A percentile compares a stretch with the other conserved stretches of the same genome.
Evolutionary conservation across 92 coral and sea anemone species (phyloP).

Genomic region (Phenganax marumi): DNA sequence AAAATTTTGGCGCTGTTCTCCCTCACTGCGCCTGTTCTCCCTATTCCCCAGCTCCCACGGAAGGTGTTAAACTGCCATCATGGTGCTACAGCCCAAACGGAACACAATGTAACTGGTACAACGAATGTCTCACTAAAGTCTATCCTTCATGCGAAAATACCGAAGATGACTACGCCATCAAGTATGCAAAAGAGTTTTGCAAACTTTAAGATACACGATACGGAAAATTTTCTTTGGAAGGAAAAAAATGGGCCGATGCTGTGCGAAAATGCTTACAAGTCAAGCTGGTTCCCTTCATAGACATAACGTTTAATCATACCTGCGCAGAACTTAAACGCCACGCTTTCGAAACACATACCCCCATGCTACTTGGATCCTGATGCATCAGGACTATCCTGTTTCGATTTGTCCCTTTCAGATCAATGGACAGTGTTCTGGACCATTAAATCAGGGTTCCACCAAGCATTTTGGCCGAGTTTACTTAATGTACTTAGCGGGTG

Average conservation of each 20-base stretch:
- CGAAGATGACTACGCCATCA: slow-evolving; percentile 63
- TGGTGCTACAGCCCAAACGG: slow-evolving; percentile 67
- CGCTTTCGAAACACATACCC: slow-evolving; percentile 59
- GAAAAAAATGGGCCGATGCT: slow-evolving; percentile 58
- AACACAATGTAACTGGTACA: slow-evolving; percentile 63
- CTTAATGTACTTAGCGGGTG: background rate
- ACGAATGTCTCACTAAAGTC: slow-evolving; percentile 58
- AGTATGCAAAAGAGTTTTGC: slow-evolving; percentile 67
- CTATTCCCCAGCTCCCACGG: background rate
- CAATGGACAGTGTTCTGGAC: slow-evolving; percentile 57
- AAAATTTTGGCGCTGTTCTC: slow-evolving; percentile 45
- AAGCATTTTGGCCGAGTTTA: slow-evolving; percentile 62
- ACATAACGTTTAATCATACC: slow-evolving; percentile 54
- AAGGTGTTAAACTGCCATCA: slow-evolving; percentile 42
- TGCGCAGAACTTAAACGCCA: slow-evolving; percentile 56
- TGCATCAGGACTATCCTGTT: slow-evolving; percentile 52
- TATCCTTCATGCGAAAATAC: slow-evolving; percentile 60
- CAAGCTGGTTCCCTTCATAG: slow-evolving; percentile 57
- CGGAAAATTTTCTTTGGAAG: slow-evolving; percentile 31
- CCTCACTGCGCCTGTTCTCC: slow-evolving; percentile 59
- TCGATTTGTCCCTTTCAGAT: slow-evolving; percentile 56
- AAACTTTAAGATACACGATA: slow-evolving; percentile 22
- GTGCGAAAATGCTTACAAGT: slow-evolving; percentile 67
- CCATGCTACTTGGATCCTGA: slow-evolving; percentile 67
- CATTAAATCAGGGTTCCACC: slow-evolving; percentile 58